Evolutionary conservation across 1,140 invertebrate species (phyloP), one percentile per base, ranked within the genome.

Genomic region (Drosophila nigromelanica): DNA sequence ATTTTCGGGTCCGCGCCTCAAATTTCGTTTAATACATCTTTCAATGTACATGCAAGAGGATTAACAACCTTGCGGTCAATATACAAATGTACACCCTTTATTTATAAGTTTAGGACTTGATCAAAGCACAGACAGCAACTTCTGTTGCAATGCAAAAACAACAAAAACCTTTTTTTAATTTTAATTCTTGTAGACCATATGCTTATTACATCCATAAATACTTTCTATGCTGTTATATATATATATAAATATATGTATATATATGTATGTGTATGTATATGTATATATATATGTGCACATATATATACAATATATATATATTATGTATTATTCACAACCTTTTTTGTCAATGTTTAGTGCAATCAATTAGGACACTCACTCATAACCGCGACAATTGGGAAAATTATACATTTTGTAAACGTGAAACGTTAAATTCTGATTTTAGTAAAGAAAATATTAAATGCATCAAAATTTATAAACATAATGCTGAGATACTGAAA

Each of bases 401-500:
- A 63, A 62, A 55, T 30, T 54, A 55, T 37, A 40, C 15, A 61
- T 48, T 69, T 61, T 52, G 48, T 51, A 50, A 45, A 72, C 68
- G 68, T 71, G 37, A 50, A 62, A 74, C 68, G 60, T 72, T 64
- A 30, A 51, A 60, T 59, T 48, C 12, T 60, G 45, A 37, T 73
- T 76, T 59, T 37, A 60, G 33, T 47, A 42, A 15, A 40, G 35
- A 61, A 60, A 50, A 27, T 27, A 5, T 27, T 48, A 56, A 43
- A 63, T 47, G 33, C 27, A 45, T 42, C 18, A 30, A 62, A 63
- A 45, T 14, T 24, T 35, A 21, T 37, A 45, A 39, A 62, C 47
- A 48, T 30, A 52, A 51, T 69, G 59, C 47, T 68, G 39, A 68
- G 55, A 68, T 35, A 45, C 58, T 70, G 54, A 40, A 61, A 75